Conservation (phyloP, 1,140 invertebrate genomes). For the Sitobion miscanthi region DNA sequence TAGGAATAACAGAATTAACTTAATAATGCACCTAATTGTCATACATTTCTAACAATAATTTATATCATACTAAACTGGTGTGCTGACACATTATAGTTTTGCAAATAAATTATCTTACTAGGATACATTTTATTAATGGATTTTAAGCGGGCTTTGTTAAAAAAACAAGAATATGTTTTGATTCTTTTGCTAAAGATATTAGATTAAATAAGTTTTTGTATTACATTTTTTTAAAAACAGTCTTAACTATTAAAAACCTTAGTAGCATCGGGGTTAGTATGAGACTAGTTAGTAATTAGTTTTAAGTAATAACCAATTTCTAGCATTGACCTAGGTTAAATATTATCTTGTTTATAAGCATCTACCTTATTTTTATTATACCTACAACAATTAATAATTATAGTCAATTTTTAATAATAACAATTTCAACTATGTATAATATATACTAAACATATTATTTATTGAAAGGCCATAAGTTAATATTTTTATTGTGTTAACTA, state of each 20-base stretch:
- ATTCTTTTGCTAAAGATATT: background rate
- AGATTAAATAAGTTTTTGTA: background rate
- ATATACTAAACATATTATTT: background rate
- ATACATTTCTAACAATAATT: background rate
- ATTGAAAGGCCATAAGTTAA: background rate
- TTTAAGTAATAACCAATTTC: background rate
- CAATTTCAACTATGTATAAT: no score
- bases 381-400: background rate
- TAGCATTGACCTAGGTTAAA: background rate
- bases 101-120: background rate
- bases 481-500: background rate
- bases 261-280: no score
- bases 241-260: background rate
- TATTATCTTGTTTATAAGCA: background rate
- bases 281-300: background rate
- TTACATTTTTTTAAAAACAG: background rate
- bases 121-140: background rate
- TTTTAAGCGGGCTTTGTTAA: background rate
- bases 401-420: background rate
- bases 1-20: background rate
- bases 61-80: background rate
- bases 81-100: background rate
- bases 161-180: background rate
- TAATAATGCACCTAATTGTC: background rate
- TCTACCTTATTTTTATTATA: background rate